Conservation (phyloP, 35 echinoderm and acorn worm genomes). For the Nesometra sesokonis region DNA sequence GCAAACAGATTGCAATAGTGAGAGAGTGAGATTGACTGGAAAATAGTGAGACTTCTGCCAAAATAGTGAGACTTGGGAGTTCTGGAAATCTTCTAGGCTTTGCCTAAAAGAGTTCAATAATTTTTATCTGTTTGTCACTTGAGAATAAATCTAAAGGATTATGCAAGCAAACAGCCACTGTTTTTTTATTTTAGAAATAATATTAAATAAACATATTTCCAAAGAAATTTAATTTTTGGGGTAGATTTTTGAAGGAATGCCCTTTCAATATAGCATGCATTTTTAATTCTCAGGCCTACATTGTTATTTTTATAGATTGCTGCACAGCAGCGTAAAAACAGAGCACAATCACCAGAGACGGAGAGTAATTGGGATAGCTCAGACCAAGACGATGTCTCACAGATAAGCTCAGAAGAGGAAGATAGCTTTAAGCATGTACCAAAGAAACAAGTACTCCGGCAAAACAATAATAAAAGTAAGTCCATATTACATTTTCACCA, state of each 20-base stretch:
- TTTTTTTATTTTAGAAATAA: too few relatives aligned
- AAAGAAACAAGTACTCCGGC: not conserved
- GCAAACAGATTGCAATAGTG: too few relatives aligned
- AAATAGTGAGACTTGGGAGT: too few relatives aligned
- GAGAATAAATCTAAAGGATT: too few relatives aligned
- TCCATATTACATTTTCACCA: not conserved
- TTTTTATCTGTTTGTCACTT: too few relatives aligned
- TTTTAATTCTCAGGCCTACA: not conserved
- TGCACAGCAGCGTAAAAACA: conserved; percentile 28
- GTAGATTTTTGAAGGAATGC: too few relatives aligned
- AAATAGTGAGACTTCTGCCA: too few relatives aligned
- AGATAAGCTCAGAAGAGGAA: conserved; percentile 56
- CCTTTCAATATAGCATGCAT: not conserved
- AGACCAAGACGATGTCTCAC: conserved; percentile 36
- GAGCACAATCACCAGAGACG: conserved; percentile 35
- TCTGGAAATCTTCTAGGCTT: too few relatives aligned
- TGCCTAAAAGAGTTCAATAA: too few relatives aligned
- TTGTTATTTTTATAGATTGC: conserved; percentile 26
- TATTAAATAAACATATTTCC: not conserved
- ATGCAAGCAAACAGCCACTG: too few relatives aligned
- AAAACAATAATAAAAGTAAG: not conserved
- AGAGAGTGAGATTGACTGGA: too few relatives aligned
- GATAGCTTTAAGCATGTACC: not conserved
- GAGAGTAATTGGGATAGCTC: conserved; percentile 71
- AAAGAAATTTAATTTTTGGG: not conserved